phyloP scores from a whole-genome alignment of 2,797 vertebrate species.

The Bradypodion ventrale region DNA sequence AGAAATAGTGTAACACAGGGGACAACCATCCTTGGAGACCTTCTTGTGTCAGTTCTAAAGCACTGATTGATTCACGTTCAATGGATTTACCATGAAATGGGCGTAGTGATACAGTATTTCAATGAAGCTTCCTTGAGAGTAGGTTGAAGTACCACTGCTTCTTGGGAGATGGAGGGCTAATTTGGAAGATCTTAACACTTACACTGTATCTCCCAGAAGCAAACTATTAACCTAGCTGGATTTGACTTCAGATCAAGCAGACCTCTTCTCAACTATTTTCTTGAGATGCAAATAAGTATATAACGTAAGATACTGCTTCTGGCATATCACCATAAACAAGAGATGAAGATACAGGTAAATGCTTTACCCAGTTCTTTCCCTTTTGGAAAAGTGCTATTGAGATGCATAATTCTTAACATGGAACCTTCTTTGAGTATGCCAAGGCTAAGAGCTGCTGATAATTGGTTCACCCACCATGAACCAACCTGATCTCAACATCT shows the following conservation, averaged over 20 bases:
- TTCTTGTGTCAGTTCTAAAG: not conserved
- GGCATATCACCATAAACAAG: not conserved
- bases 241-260: too few species aligned
- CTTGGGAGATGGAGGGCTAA: not conserved
- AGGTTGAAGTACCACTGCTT: not conserved
- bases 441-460: not conserved
- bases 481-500: not conserved
- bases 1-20: not conserved
- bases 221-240: not conserved
- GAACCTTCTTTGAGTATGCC: not conserved
- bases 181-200: not conserved
- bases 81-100: not conserved
- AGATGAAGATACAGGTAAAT: not conserved
- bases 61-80: not conserved
- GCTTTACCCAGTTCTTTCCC: not conserved
- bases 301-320: not conserved
- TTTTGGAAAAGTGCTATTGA: not conserved
- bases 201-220: not conserved
- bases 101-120: not conserved
- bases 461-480: not conserved
- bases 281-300: too few species aligned
- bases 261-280: too few species aligned
- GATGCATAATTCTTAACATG: not conserved
- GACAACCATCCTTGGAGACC: slow-evolving; percentile 23
- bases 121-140: not conserved